Base-by-base conservation (phyloP, 1,140 invertebrate genomes). In the Chrysomallon squamiferum region DNA sequence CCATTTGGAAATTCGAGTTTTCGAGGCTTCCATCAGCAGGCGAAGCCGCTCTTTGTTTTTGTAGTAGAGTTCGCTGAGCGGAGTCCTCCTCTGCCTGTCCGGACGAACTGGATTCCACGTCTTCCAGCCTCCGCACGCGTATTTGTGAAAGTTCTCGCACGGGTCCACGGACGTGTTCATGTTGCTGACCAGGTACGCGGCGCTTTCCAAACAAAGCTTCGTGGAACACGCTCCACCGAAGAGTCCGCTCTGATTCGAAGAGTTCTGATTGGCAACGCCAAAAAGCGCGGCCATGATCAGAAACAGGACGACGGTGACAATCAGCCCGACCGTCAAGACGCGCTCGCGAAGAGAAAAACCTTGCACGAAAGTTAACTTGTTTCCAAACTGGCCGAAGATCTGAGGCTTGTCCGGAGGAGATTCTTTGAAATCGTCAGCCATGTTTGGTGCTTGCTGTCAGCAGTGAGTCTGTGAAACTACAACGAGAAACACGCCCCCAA, bases 101-200 rank as follows among this genome's bases (percentile, higher is more conserved):
- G 69, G 38, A 32, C 76, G 62, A 11, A 79, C 25, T 0, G 72
- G 71, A 54, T 79, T 67, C 9, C 30, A 32, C 3, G 9, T 61
- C 3, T 54, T 57, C 59, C 75, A 84, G 27, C 71, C 66, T 2
- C 88, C 88, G 72, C 88, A 89, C 2, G 88, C 87, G 66, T 87
- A 89, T 43, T 86, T 72, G 74, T 86, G 88, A 74, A 90, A 90
- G 78, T 89, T 84, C 4, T 85, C 82, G 76, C 88, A 89, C 0
- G 89, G 89, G 62, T 88, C 82, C 0, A 87, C 81, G n/a, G 79
- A 79, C 18, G 70, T 70, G 71, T 88, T 87, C 83, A 88, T 85
- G 47, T 74, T 72, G 15, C 60, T 59, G 29, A 76, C 62, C 1
- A 68, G 66, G 30, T 76, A 74, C 0, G 75, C 64, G 0, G 76